Evolutionary conservation across 2,113 vertebrate species (phyloP).

Genomic region (Tychaedon coryphoeus): DNA sequence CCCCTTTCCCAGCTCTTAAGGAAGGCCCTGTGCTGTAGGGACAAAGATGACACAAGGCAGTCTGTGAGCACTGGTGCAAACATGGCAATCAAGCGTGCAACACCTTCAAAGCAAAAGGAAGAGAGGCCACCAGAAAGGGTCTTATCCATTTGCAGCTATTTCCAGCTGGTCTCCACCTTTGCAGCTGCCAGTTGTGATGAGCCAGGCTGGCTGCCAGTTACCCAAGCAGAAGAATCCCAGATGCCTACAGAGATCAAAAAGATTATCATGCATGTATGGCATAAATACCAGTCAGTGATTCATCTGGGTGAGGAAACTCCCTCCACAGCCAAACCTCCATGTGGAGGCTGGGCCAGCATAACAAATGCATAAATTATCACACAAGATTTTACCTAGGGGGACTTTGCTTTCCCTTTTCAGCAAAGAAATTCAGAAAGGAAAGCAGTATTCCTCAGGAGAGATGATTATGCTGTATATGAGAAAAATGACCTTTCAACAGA

Average conservation of each 20-base stretch:
- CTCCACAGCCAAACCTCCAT: not conserved
- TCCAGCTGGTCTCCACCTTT: not conserved
- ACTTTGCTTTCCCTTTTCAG: not conserved
- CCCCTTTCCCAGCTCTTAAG: not conserved
- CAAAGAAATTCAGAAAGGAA: not conserved
- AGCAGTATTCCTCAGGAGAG: not conserved
- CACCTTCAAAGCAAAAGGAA: not conserved
- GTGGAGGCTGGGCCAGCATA: not conserved
- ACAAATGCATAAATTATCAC: not conserved
- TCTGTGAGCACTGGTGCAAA: not conserved
- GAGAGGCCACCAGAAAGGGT: not conserved
- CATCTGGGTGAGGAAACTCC: not conserved
- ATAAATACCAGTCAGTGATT: not conserved
- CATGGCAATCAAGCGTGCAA: not conserved
- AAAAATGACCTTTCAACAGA: not conserved
- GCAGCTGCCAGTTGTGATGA: slow-evolving; percentile 16
- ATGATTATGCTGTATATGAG: not conserved
- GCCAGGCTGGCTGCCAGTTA: slow-evolving; percentile 5
- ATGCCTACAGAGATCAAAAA: slow-evolving; percentile 35
- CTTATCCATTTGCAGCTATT: not conserved
- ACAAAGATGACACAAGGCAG: not conserved
- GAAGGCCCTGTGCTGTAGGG: not conserved
- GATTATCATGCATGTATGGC: not conserved
- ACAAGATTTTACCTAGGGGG: not conserved
- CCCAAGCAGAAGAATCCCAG: slow-evolving; percentile 35